A percentile compares a stretch with the other conserved stretches of the same genome.
These are phyloP conservation scores for Dysdera silvatica DNA, from an alignment of 1,140 invertebrate genomes.

Conservation along the genomic window DNA sequence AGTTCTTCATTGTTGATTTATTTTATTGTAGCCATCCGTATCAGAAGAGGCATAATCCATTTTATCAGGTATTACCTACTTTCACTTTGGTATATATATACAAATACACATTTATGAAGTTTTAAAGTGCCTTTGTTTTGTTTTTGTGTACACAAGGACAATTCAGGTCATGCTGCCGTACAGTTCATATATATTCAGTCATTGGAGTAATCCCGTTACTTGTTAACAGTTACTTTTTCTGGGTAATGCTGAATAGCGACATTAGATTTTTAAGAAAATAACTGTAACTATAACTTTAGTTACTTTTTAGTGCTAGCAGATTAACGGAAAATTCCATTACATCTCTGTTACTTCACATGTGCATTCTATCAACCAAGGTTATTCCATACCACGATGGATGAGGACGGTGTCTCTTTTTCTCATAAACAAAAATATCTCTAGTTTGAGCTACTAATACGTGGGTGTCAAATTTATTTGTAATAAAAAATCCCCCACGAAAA, in stretches of 20 bases:
- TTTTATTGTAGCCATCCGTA: slow-evolving; percentile 14
- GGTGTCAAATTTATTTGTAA: no score
- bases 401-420: no score
- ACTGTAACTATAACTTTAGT: neutral
- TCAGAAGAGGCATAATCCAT: slow-evolving; percentile 15
- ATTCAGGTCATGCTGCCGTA: neutral
- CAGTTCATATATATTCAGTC: neutral
- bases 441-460: no score
- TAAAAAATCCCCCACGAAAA: no score
- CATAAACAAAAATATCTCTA: no score
- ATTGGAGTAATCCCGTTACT: neutral
- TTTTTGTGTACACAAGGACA: neutral
- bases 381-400: no score
- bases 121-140: neutral
- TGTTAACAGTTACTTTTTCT: neutral
- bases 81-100: neutral
- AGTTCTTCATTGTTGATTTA: slow-evolving; percentile 32
- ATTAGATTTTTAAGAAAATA: neutral
- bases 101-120: neutral
- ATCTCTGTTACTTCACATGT: no score
- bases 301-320: no score
- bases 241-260: no score
- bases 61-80: slow-evolving; percentile 7
- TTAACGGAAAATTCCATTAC: no score
- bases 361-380: no score